Evolutionary conservation across 2,888 invertebrate species (phyloP), one percentile per base, ranked within the genome.

Genomic region (Lottia gigantea): DNA sequence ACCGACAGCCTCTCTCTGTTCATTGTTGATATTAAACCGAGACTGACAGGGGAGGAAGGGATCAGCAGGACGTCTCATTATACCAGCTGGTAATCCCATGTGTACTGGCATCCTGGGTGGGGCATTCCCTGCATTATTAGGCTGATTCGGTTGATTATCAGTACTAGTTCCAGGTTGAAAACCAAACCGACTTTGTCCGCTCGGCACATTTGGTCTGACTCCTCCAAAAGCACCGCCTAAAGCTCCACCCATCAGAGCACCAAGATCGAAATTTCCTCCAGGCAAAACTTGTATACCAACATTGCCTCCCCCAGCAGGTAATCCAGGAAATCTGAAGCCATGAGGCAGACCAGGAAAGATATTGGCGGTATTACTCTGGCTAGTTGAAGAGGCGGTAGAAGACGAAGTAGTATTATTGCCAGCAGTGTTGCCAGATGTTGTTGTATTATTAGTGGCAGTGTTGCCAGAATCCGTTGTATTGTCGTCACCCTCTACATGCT

Each of bases 21-120:
- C 40, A 40, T 40, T 40, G 40, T 40, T 40, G 7, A 40, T 40
- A 11, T 40, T 40, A 40, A 40, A 40, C 40, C 68, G 68, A 1
- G 77, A 77, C 23, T 62, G 64, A 71, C 84, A 85, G 0, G 82
- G 83, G 11, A 85, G 74, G 74, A 81, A 81, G 1, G 78, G 81
- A 66, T 85, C 85, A 0, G 78, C 78, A 15, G 77, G 74, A 11
- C 67, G 46, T 25, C 68, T 65, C 19, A 71, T 72, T 45, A 76
- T 66, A 15, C 62, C 62, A 2, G 70, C 66, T 11, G 40, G 40
- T 8, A 31, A 40, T 49, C 49, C 49, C 47, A 47, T 62, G 25
- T 65, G 70, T 1, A 63, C 62, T 23, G 66, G 62, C 62, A 66
- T 65, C 16, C 70, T 62, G 70, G 63, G 66, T 31, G 66, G 55